phyloP scores from a whole-genome alignment of 2,797 vertebrate species.

The Pampus argenteus region DNA sequence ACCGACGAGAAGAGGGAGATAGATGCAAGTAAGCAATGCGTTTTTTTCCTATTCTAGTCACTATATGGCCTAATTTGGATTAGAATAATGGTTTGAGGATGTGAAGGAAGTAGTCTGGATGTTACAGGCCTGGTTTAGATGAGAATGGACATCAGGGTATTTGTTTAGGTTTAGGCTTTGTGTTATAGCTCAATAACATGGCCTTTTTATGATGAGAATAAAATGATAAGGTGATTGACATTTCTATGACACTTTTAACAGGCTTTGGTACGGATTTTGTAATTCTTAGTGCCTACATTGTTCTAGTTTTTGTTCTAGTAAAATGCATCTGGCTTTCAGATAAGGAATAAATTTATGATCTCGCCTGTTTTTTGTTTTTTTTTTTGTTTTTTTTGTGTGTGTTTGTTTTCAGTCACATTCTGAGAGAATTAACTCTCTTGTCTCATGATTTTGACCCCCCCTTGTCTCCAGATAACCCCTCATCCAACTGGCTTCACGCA shows the following conservation, averaged over 20 bases:
- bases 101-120: neutral
- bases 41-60: constrained; percentile 8
- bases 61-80: neutral
- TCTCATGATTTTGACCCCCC: constrained; percentile 58
- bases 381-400: too few species aligned
- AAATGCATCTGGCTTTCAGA: neutral
- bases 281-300: neutral
- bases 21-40: constrained; percentile 91
- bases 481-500: constrained; percentile 97
- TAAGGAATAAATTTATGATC: too few species aligned
- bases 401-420: constrained; percentile 14
- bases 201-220: neutral
- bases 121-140: neutral
- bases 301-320: neutral
- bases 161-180: constrained; percentile 1
- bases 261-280: neutral
- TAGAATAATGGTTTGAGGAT: neutral
- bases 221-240: neutral
- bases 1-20: constrained; percentile 86
- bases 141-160: neutral
- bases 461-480: constrained; percentile 91
- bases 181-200: neutral
- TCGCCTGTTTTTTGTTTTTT: too few species aligned
- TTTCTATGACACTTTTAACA: neutral
- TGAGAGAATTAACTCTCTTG: constrained; percentile 50